Percentiles rank a stretch among this genome's conserved stretches.
Conservation (phyloP, 1,140 invertebrate species). For the Oreohelix idahoensis region DNA sequence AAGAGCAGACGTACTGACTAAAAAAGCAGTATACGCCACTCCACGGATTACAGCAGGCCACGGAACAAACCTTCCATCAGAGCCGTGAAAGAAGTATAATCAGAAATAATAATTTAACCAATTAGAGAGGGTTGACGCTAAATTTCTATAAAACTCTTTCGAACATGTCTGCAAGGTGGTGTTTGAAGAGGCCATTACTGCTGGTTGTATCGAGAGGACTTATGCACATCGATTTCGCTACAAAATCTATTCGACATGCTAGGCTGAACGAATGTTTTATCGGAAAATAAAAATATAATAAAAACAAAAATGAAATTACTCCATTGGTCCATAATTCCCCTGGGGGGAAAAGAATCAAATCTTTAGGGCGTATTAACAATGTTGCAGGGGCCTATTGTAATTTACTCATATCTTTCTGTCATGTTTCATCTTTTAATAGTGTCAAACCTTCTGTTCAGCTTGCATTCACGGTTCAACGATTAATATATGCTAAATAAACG, state of each 20-base stretch:
- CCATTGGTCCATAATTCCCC: background rate
- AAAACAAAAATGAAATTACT: background rate
- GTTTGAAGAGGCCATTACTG: background rate
- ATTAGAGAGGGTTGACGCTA: background rate
- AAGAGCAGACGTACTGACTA: background rate
- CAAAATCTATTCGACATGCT: background rate
- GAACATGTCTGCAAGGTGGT: background rate
- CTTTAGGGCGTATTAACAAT: background rate
- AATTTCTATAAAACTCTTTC: background rate
- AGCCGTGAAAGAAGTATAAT: background rate
- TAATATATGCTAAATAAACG: background rate
- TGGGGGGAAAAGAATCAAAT: background rate
- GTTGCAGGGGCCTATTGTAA: background rate
- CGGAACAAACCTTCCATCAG: background rate
- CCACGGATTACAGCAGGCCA: background rate
- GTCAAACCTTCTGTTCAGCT: background rate
- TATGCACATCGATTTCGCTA: background rate
- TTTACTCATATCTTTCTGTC: background rate
- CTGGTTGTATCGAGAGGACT: background rate
- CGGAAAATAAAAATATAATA: background rate
- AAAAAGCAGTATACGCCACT: background rate
- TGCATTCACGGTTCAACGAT: background rate
- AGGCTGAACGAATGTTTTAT: background rate
- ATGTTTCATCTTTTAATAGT: background rate
- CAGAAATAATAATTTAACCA: constrained; percentile 2